phyloP scores from a whole-genome alignment of 2,113 vertebrate genomes.

The Psittacula cyanocephala region DNA sequence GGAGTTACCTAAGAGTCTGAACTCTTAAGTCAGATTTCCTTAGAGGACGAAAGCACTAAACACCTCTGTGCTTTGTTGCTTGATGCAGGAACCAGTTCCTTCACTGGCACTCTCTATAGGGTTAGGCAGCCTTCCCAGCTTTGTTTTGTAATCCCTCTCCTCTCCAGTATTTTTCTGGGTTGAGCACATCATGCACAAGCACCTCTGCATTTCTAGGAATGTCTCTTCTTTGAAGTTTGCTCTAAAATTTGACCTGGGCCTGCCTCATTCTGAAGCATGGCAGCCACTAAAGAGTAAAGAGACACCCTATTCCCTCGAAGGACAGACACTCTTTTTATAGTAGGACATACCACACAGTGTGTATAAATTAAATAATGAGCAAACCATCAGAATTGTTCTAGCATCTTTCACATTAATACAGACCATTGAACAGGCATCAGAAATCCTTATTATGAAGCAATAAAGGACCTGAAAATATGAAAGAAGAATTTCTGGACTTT shows the following conservation, averaged over 20 bases:
- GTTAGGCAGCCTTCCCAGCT: background rate
- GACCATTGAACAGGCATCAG: background rate
- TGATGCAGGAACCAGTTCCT: fast-evolving
- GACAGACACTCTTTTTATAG: background rate
- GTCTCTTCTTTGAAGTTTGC: background rate
- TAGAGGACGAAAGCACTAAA: background rate
- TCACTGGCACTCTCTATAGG: background rate
- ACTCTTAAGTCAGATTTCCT: background rate
- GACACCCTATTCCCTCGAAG: background rate
- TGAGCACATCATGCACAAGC: background rate
- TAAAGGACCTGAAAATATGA: background rate
- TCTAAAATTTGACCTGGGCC: background rate
- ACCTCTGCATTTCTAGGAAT: background rate
- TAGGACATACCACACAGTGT: background rate
- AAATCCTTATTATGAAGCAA: background rate
- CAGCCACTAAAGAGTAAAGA: background rate
- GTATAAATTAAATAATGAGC: background rate
- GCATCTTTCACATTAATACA: background rate
- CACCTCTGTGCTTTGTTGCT: fast-evolving
- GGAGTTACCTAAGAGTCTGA: background rate
- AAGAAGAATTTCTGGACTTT: background rate
- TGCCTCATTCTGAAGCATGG: background rate
- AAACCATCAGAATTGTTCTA: background rate
- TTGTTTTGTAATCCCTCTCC: background rate
- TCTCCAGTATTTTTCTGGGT: background rate